Evolutionary conservation across 2,113 vertebrate species (phyloP).

Genomic region (Stigmatopora nigra): DNA sequence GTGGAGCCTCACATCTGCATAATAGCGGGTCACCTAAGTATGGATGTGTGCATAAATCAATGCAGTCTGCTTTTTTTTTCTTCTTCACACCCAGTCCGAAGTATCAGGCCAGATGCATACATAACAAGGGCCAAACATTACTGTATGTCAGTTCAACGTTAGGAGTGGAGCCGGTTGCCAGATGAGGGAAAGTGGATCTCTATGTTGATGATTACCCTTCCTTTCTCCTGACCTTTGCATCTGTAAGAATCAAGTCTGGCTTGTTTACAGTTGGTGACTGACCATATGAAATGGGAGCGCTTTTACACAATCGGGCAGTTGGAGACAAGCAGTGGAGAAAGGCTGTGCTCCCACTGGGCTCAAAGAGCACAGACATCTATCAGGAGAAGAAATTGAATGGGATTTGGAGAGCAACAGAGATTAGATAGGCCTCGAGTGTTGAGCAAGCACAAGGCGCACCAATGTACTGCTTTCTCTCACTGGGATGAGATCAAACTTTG

Average conservation of each 20-base stretch:
- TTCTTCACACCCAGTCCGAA: constrained; percentile 27
- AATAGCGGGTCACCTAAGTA: constrained; percentile 65
- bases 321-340: constrained; percentile 22
- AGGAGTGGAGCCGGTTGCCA: not conserved
- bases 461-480: constrained; percentile 26
- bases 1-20: constrained; percentile 52
- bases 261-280: constrained; percentile 43
- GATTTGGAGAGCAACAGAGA: constrained; percentile 52
- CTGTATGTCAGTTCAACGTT: not conserved
- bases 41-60: constrained; percentile 19
- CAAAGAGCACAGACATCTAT: constrained; percentile 54
- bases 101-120: constrained; percentile 47
- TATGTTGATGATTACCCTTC: constrained; percentile 39
- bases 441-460: constrained; percentile 35
- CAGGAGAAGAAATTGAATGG: constrained; percentile 59
- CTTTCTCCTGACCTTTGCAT: constrained; percentile 49
- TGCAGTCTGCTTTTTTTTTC: constrained; percentile 7
- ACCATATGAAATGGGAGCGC: constrained; percentile 45
- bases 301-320: constrained; percentile 30
- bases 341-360: constrained; percentile 45
- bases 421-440: constrained; percentile 43
- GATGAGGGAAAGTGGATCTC: constrained; percentile 1
- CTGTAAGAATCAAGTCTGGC: constrained; percentile 31
- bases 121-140: constrained; percentile 40
- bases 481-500: constrained; percentile 35